Evolutionary conservation across 2,888 invertebrate genomes (phyloP).

Genomic region (Tanytarsus gracilentus): DNA sequence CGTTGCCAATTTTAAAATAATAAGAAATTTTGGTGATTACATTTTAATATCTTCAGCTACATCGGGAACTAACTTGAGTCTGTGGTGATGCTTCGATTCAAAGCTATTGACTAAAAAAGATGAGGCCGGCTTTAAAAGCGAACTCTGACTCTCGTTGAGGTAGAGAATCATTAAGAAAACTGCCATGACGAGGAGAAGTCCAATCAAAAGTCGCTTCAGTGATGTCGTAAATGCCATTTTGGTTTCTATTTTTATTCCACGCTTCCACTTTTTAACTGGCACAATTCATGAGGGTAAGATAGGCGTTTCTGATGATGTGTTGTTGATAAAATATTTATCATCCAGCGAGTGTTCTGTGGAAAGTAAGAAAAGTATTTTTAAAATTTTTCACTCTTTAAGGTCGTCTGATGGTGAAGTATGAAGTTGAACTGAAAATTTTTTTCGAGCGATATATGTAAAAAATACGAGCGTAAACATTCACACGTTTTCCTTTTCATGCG

Average conservation of each 20-base stretch:
- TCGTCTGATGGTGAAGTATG: too few relatives aligned
- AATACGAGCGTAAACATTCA: neutral
- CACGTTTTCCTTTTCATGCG: neutral
- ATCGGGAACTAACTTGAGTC: slow-evolving; percentile 17
- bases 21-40: slow-evolving; percentile 4
- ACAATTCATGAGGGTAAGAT: too few relatives aligned
- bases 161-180: slow-evolving; percentile 51
- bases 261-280: too few relatives aligned
- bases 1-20: neutral
- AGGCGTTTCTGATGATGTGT: too few relatives aligned
- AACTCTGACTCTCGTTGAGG: slow-evolving; percentile 54
- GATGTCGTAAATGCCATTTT: slow-evolving; percentile 44
- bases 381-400: too few relatives aligned
- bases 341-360: too few relatives aligned
- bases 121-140: slow-evolving; percentile 39
- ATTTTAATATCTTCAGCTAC: slow-evolving; percentile 6
- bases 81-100: slow-evolving; percentile 8
- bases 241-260: too few relatives aligned
- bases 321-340: too few relatives aligned
- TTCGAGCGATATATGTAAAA: neutral
- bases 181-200: slow-evolving; percentile 49
- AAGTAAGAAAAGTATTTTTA: too few relatives aligned
- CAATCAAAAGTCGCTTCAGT: slow-evolving; percentile 49
- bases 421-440: too few relatives aligned
- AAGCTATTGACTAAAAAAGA: neutral